Base-by-base conservation (phyloP, 2,888 invertebrate species). In the Galeopsomyia nigrocyanea region DNA sequence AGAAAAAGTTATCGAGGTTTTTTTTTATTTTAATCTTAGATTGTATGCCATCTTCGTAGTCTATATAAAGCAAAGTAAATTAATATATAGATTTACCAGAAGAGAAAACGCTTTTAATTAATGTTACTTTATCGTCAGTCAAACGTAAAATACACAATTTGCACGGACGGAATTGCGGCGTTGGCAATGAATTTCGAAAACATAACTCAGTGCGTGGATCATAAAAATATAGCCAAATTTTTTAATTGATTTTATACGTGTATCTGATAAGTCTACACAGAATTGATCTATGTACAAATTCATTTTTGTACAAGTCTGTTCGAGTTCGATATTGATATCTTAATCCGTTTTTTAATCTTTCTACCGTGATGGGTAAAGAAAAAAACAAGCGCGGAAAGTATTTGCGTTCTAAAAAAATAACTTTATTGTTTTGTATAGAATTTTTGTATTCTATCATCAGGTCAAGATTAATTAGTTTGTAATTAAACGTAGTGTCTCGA, bases 251-350 rank as follows among this genome's bases (percentile, higher is more conserved):
- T 71, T 67, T 56, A 67, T 67, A 71, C 51, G 46, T 51, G 50
- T 39, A 58, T 58, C 19, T 39, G 21, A 55, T 60, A 60, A 51
- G 5, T 64, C 62, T 63, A 58, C 58, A 67, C 67, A 39, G 17
- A 53, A 50, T 60, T 47, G 19, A 58, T 74, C n/a, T 9, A 51
- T 49, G 58, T 70, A 74, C 63, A 58, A 69, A 74, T 62, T 74
- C 31, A 58, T 57, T 74, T 67, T 67, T 70, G 47, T 74, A 70
- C 17, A 57, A 67, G 47, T 51, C 31, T 26, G 55, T 67, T 69
- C 66, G 51, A 67, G 67, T 74, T 70, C 70, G 70, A 74, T 74
- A 66, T n/a, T 14, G 19, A 57, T n/a, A 69, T 57, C 31, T 39
- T 51, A 49, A 63, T 63, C 13, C 51, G 58, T 65, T 68, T 65